phyloP scores from a whole-genome alignment of 2,888 invertebrate genomes.

The Mythimna loreyi region DNA sequence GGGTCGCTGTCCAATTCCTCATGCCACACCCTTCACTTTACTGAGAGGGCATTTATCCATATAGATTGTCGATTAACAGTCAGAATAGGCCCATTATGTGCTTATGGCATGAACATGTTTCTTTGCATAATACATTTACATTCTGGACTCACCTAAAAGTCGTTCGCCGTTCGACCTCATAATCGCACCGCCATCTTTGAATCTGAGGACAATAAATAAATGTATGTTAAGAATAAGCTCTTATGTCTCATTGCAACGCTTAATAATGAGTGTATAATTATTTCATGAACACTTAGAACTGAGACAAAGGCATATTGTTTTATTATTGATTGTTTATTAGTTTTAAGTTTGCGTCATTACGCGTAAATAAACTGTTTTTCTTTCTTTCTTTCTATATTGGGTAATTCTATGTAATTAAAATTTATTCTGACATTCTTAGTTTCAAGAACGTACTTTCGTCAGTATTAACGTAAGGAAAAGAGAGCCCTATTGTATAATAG shows the following conservation, averaged over 20 bases:
- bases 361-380: too few relatives aligned
- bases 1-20: constrained; percentile 77
- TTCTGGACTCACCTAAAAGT: constrained; percentile 83
- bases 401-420: constrained; percentile 3
- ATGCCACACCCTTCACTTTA: constrained; percentile 78
- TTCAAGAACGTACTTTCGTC: background rate
- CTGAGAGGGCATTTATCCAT: constrained; percentile 72
- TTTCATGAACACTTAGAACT: constrained; percentile 42
- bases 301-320: background rate
- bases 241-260: constrained; percentile 20
- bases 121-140: constrained; percentile 75
- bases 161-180: constrained; percentile 79
- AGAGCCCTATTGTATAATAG: constrained; percentile 11
- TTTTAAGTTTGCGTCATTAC: too few relatives aligned
- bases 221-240: constrained; percentile 50
- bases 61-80: constrained; percentile 78
- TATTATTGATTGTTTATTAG: too few relatives aligned
- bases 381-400: too few relatives aligned
- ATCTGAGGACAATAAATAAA: constrained; percentile 81
- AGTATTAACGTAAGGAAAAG: background rate
- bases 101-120: constrained; percentile 68
- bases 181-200: constrained; percentile 82
- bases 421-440: constrained; percentile 1
- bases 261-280: constrained; percentile 27
- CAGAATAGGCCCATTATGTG: constrained; percentile 76